Evolutionary conservation across 2,113 vertebrate genomes (phyloP).

Genomic region (Dendropsophus ebraccatus): DNA sequence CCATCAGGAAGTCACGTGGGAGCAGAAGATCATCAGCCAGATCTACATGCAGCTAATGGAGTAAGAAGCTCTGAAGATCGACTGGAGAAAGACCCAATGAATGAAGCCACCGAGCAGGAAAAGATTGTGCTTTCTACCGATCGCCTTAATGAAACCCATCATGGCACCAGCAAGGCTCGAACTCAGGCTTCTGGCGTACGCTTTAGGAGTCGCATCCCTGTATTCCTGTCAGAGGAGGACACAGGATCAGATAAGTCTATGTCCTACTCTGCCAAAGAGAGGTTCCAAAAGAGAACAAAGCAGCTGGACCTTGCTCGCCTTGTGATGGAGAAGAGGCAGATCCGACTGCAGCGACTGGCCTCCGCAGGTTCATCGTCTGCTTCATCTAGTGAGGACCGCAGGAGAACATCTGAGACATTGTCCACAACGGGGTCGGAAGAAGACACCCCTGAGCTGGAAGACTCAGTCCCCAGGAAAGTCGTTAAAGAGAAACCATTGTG

Average conservation of each 20-base stretch:
- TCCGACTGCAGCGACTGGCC: conserved; percentile 78
- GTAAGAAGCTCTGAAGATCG: conserved; percentile 60
- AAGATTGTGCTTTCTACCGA: conserved; percentile 44
- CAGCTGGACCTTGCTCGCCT: conserved; percentile 84
- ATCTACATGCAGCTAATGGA: conserved; percentile 61
- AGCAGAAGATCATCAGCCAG: conserved; percentile 63
- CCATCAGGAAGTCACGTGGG: conserved; percentile 62
- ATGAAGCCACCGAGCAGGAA: conserved; percentile 58
- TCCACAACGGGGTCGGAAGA: conserved; percentile 91
- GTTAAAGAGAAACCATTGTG: conserved; percentile 63
- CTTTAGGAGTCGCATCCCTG: conserved; percentile 86
- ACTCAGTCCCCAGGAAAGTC: conserved; percentile 73
- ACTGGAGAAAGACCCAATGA: not conserved
- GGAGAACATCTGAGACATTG: conserved; percentile 81
- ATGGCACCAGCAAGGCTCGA: conserved; percentile 37
- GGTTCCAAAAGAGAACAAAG: conserved; percentile 67
- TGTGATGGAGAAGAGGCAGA: conserved; percentile 87
- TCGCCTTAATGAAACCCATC: conserved; percentile 63
- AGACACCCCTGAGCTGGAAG: conserved; percentile 83
- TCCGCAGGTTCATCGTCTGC: conserved; percentile 85
- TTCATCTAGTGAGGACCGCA: conserved; percentile 85
- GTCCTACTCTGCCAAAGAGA: conserved; percentile 70
- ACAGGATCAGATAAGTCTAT: conserved; percentile 82
- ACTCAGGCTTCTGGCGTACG: conserved; percentile 63
- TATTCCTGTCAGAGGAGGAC: conserved; percentile 88